These are phyloP conservation scores for Aphidius ervi DNA, from an alignment of 1,140 invertebrate genomes.

Conservation along the genomic window DNA sequence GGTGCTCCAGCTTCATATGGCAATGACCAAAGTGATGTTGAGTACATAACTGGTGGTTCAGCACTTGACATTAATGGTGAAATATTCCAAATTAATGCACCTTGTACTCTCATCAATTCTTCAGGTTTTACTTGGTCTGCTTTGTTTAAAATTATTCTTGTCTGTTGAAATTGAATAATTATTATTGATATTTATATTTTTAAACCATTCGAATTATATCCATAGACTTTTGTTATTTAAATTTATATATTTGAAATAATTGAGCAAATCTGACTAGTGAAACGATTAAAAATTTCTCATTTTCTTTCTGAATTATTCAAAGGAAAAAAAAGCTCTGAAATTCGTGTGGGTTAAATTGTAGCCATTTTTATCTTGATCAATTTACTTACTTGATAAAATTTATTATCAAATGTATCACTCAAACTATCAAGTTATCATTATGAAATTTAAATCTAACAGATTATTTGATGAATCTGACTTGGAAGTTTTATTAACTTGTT, in stretches of 20 bases:
- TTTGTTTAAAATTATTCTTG: constrained; percentile 90
- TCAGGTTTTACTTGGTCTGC: constrained; percentile 89
- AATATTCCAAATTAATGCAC: constrained; percentile 93
- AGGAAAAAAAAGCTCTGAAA: no score
- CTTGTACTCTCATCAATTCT: constrained; percentile 88
- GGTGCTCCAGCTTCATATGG: constrained; percentile 79
- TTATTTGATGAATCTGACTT: no score
- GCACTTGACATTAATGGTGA: constrained; percentile 89
- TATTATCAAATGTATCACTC: no score
- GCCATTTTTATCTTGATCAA: no score
- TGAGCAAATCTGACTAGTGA: no score
- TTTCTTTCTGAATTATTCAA: no score
- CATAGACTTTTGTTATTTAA: background rate
- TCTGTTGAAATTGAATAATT: constrained; percentile 51
- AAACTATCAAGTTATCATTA: no score
- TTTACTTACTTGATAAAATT: no score
- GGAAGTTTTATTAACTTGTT: background rate
- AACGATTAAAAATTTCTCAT: no score
- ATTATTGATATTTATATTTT: background rate
- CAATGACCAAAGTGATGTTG: constrained; percentile 84
- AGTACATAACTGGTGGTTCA: constrained; percentile 93
- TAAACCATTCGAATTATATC: background rate
- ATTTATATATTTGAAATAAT: no score
- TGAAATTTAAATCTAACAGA: no score
- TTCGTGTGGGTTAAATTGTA: no score